Evolutionary conservation across 2,113 vertebrate species (phyloP).

Genomic region (Nyctibius bracteatus): DNA sequence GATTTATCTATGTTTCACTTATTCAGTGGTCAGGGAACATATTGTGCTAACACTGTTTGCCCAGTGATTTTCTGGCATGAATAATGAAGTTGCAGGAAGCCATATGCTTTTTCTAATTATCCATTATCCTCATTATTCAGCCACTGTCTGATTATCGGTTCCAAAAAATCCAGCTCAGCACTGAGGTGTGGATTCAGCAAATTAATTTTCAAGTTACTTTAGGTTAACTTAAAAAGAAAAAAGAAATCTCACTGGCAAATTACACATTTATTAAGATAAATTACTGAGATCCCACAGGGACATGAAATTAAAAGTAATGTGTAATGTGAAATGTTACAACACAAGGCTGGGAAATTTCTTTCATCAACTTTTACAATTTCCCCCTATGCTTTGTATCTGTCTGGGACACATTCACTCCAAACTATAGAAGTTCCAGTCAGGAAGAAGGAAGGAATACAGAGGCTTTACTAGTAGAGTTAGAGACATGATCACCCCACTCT

Average conservation of each 20-base stretch:
- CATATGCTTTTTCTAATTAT: not conserved
- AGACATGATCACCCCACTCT: not conserved
- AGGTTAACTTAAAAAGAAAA: not conserved
- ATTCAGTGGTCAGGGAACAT: not conserved
- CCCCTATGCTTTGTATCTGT: not conserved
- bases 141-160: not conserved
- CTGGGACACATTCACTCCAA: not conserved
- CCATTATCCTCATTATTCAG: not conserved
- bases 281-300: not conserved
- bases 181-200: not conserved
- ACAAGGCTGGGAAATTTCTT: not conserved
- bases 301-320: not conserved
- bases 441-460: not conserved
- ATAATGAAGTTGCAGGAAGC: not conserved
- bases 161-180: not conserved
- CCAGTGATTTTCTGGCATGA: not conserved
- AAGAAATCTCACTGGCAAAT: not conserved
- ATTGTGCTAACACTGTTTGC: not conserved
- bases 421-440: not conserved
- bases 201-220: conserved; percentile 8
- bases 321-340: not conserved
- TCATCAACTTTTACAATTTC: not conserved
- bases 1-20: not conserved
- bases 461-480: not conserved
- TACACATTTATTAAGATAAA: conserved; percentile 14